Evolutionary conservation across 2,888 invertebrate species (phyloP), one percentile per base, ranked within the genome.

Genomic region (Agriopis marginaria): DNA sequence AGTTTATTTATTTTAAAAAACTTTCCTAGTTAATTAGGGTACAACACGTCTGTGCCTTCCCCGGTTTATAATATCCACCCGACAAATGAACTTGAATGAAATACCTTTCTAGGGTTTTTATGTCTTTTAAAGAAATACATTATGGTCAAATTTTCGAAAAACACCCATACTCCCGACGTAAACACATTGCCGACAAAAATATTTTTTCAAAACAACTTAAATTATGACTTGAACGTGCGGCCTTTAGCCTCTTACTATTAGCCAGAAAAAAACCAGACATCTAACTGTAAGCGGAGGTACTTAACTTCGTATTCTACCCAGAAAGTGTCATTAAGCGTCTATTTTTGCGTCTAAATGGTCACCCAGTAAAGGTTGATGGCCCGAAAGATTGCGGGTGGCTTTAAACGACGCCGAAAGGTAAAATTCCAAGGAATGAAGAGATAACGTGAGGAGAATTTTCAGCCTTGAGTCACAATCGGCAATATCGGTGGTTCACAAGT

Each of bases 291-390:
- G 60, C 7, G 56, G 49, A 32, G 56, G 66, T 63, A 68, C 70
- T 73, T 76, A 65, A 71, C 71, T 74, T 70, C 73, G 67, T 71
- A 72, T 74, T 75, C 77, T 55, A 56, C 64, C 44, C 68, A 71
- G 71, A 71, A 69, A 74, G 72, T 73, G 71, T 74, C 74, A 73
- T 73, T 78, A 73, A 69, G 71, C 61, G 71, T 70, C 72, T 75
- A 75, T 74, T 70, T 74, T 73, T 75, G 72, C 74, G 70, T 72
- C 66, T 74, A 73, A 74, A 75, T 73, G 77, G 77, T 77, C 78
- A 71, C 73, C 77, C 72, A 77, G 50, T 65, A 73, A 74, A 82
- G 84, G 85, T 85, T 80, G 81, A 81, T 78, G 81, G 74, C 81
- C 80, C 73, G 66, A 71, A 61, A 78, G 79, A 80, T 82, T 76